Conservation (phyloP, 2,888 invertebrate species). For the Pollenia griseotomentosa region DNA sequence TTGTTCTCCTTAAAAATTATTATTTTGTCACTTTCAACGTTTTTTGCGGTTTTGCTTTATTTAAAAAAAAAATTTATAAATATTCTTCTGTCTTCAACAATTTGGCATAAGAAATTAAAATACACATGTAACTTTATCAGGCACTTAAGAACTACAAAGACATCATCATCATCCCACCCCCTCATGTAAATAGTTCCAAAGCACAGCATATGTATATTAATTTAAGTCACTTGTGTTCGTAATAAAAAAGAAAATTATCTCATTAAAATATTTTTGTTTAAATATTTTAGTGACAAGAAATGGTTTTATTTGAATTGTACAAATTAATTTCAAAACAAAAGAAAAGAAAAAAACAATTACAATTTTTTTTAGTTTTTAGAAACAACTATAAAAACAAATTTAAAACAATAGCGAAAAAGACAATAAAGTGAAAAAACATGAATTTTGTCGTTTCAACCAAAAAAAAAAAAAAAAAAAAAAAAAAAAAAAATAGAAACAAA, state of each 20-base stretch:
- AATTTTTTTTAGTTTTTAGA: slow-evolving; percentile 6
- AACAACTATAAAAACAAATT: slow-evolving; percentile 59
- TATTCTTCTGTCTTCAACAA: too few species aligned
- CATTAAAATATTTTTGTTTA: not conserved
- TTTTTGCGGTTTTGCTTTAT: too few species aligned
- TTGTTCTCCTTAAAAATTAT: too few species aligned
- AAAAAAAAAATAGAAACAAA: not conserved
- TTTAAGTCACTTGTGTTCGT: slow-evolving; percentile 1
- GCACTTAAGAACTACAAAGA: not conserved
- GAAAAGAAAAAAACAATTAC: not conserved
- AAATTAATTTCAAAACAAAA: slow-evolving; percentile 35
- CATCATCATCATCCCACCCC: not conserved
- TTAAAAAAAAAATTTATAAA: too few species aligned
- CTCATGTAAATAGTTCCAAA: not conserved
- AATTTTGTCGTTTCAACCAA: not conserved
- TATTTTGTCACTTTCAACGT: too few species aligned
- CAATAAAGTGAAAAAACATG: slow-evolving; percentile 35
- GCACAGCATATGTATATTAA: not conserved
- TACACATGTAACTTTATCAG: not conserved
- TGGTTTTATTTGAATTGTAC: slow-evolving; percentile 10
- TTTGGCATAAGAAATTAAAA: too few species aligned
- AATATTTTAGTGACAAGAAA: slow-evolving; percentile 17
- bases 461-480: slow-evolving; percentile 4
- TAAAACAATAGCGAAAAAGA: slow-evolving; percentile 46
- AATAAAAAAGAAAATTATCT: not conserved